Evolutionary conservation across 2,113 vertebrate genomes (phyloP).

Genomic region (Elgaria multicarinata): DNA sequence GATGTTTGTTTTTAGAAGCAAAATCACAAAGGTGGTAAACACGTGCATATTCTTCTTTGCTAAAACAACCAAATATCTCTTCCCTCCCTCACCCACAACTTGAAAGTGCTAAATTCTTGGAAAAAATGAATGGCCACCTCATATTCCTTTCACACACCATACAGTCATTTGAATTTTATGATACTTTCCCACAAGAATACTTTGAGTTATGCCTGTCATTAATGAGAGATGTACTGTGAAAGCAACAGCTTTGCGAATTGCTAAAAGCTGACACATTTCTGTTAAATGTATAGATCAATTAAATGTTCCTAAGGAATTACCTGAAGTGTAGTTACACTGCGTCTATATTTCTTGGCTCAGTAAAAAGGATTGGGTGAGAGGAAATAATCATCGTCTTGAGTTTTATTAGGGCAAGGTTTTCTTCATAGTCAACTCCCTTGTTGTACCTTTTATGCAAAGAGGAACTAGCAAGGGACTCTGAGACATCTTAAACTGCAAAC

Average conservation of each 20-base stretch:
- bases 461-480: background rate
- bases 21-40: background rate
- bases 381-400: background rate
- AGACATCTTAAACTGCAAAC: background rate
- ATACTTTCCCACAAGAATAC: background rate
- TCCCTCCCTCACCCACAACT: too few species aligned
- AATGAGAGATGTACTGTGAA: background rate
- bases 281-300: background rate
- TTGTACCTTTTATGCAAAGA: background rate
- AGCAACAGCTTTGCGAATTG: background rate
- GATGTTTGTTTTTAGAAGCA: background rate
- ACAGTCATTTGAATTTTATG: background rate
- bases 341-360: background rate
- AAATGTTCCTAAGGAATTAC: background rate
- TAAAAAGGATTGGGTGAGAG: background rate
- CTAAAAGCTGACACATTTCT: background rate
- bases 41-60: background rate
- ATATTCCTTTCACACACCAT: background rate
- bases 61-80: background rate
- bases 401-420: background rate
- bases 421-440: background rate
- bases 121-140: background rate
- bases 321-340: background rate
- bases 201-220: constrained; percentile 5
- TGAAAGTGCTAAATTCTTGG: background rate